phyloP scores from a whole-genome alignment of 2,113 vertebrate genomes.

The Leucoraja erinaceus region DNA sequence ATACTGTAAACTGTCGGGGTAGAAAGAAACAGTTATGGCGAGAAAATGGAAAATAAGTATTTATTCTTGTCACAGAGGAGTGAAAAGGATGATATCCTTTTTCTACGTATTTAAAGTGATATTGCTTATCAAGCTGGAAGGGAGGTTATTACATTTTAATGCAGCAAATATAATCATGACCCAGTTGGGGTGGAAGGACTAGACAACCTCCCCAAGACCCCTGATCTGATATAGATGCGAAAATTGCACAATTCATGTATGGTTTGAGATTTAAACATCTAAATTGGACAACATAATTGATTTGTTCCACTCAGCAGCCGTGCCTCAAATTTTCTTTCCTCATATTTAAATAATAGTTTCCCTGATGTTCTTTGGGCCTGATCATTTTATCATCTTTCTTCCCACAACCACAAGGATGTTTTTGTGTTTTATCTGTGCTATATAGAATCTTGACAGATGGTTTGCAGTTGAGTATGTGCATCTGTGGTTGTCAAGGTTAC shows the following conservation, averaged over 20 bases:
- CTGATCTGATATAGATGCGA: neutral
- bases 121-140: neutral
- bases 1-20: neutral
- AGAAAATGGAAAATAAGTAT: neutral
- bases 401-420: constrained; percentile 28
- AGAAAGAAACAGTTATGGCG: neutral
- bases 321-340: constrained; percentile 1
- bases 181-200: neutral
- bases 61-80: neutral
- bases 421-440: constrained; percentile 49
- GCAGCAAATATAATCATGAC: neutral
- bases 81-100: neutral
- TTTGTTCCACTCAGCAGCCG: neutral
- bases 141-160: neutral
- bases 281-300: constrained; percentile 16
- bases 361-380: constrained; percentile 28
- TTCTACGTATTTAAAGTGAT: neutral
- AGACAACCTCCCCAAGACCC: neutral
- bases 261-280: constrained; percentile 15
- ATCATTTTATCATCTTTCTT: constrained; percentile 26
- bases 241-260: constrained; percentile 11
- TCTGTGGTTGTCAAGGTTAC: constrained; percentile 98
- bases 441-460: constrained; percentile 58
- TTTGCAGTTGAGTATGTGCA: constrained; percentile 62
- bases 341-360: constrained; percentile 29